Percentiles rank a stretch among this genome's conserved stretches.
These are phyloP conservation scores for Eretmochelys imbricata DNA, from an alignment of 2,113 vertebrate species.

Conservation along the genomic window DNA sequence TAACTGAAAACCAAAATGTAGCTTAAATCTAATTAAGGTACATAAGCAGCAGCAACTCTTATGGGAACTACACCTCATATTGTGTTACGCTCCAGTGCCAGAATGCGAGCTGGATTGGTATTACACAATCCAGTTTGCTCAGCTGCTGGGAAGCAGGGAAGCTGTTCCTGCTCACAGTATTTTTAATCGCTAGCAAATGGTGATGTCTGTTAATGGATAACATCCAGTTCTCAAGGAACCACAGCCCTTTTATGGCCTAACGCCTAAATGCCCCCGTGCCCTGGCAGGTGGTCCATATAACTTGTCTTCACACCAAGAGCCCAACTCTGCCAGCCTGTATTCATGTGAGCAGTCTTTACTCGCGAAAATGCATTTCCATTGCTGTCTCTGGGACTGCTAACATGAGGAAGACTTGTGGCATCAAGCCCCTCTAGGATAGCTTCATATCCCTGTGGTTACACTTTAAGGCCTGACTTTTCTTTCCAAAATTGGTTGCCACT, in stretches of 20 bases:
- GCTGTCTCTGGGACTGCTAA: neutral
- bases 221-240: neutral
- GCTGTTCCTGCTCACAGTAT: neutral
- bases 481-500: neutral
- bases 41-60: neutral
- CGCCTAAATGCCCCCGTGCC: neutral
- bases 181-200: neutral
- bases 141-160: neutral
- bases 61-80: neutral
- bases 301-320: neutral
- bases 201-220: neutral
- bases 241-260: neutral
- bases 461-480: neutral
- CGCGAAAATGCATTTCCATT: neutral
- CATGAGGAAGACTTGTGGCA: neutral
- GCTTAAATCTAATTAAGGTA: neutral
- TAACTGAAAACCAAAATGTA: neutral
- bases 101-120: neutral
- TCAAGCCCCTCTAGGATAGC: neutral
- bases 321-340: neutral
- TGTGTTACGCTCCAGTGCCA: neutral
- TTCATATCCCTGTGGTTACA: neutral
- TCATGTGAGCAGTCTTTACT: neutral
- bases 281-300: neutral
- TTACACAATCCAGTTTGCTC: neutral